phyloP scores from a whole-genome alignment of 92 coral and sea anemone species.

The Parazoanthus atlanticus region DNA sequence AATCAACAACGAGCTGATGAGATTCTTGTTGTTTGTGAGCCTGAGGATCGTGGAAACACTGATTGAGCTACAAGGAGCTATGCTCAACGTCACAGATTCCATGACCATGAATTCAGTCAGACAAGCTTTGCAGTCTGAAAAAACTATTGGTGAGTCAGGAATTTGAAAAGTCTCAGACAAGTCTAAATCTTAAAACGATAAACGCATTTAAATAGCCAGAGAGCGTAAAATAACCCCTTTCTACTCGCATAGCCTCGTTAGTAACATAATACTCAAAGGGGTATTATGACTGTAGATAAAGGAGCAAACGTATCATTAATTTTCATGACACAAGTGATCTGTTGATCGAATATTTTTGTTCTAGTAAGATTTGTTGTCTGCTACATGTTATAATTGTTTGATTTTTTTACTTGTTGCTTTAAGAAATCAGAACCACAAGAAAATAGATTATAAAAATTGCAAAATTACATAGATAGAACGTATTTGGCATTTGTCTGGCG shows the following conservation, averaged over 20 bases:
- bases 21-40: constrained; percentile 59
- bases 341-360: background rate
- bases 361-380: background rate
- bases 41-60: constrained; percentile 51
- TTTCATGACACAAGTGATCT: background rate
- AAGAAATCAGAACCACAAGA: too few relatives aligned
- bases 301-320: background rate
- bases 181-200: background rate
- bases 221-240: too few relatives aligned
- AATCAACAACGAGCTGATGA: constrained; percentile 68
- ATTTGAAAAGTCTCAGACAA: too few relatives aligned
- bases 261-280: background rate
- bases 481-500: too few relatives aligned
- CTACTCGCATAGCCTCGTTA: background rate
- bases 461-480: too few relatives aligned
- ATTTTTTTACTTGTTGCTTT: too few relatives aligned
- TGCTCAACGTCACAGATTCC: constrained; percentile 12
- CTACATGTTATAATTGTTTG: background rate
- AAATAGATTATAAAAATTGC: too few relatives aligned
- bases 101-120: constrained; percentile 9
- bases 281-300: background rate
- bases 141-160: constrained; percentile 48
- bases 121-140: constrained; percentile 57
- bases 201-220: background rate
- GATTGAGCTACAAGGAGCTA: constrained; percentile 15